These are phyloP conservation scores for Eupleurogrammus muticus DNA, from an alignment of 2,797 vertebrate species.

Conservation along the genomic window DNA sequence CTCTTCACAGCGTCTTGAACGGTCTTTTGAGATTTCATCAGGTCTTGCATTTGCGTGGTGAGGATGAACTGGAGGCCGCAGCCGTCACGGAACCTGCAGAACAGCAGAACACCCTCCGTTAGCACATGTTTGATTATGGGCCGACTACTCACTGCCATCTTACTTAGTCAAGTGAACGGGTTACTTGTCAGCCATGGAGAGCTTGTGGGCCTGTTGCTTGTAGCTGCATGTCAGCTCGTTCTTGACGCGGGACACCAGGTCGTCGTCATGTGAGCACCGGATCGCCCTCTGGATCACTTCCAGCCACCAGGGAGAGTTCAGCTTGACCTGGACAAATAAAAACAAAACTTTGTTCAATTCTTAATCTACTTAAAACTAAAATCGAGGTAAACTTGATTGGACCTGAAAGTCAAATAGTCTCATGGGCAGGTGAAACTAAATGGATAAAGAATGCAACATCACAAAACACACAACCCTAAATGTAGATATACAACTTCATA, in stretches of 20 bases:
- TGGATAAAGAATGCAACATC: no score
- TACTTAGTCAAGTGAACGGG: background rate
- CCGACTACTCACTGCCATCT: accelerated
- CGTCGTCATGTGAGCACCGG: slow-evolving; percentile 87
- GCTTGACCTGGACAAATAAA: slow-evolving; percentile 83
- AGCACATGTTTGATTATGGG: background rate
- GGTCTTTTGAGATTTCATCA: slow-evolving; percentile 92
- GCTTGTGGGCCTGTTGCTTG: slow-evolving; percentile 90
- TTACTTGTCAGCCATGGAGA: slow-evolving; percentile 99
- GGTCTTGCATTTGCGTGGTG: slow-evolving; percentile 92
- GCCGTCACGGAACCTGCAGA: slow-evolving; percentile 91
- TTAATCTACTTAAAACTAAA: background rate
- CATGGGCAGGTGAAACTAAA: no score
- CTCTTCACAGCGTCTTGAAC: slow-evolving; percentile 94
- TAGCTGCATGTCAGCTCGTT: slow-evolving; percentile 95
- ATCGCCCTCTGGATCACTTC: slow-evolving; percentile 91
- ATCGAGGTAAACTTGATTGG: no score
- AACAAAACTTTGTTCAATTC: background rate
- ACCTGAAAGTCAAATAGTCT: background rate
- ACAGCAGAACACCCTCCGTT: background rate
- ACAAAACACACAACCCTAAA: no score
- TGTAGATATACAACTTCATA: no score
- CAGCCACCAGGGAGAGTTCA: slow-evolving; percentile 95
- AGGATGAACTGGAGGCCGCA: slow-evolving; percentile 94
- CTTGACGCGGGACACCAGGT: slow-evolving; percentile 92